These are phyloP conservation scores for Artibeus jamaicensis DNA, from an alignment of 2,797 vertebrate species.

Conservation along the genomic window DNA sequence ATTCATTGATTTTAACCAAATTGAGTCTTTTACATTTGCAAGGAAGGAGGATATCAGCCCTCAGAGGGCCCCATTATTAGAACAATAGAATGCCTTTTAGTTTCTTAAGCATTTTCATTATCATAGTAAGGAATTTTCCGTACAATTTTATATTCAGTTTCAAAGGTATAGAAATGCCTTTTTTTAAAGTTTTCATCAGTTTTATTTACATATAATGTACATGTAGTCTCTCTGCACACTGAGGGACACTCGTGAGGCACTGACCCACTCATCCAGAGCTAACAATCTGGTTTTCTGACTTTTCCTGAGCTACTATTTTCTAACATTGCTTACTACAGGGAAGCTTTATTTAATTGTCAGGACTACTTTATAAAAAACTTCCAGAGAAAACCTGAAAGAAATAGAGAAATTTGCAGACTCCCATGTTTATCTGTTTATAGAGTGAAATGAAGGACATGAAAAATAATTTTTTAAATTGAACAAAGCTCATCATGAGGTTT, in stretches of 20 bases:
- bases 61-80: neutral
- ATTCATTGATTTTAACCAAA: neutral
- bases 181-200: neutral
- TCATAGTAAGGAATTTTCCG: neutral
- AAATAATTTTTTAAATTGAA: slow-evolving; percentile 6
- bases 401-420: neutral
- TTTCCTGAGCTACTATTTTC: neutral
- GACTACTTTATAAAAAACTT: neutral
- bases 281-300: neutral
- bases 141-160: neutral
- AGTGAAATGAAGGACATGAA: neutral
- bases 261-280: neutral
- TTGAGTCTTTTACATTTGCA: neutral
- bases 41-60: neutral
- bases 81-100: neutral
- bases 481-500: neutral
- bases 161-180: neutral
- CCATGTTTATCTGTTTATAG: neutral
- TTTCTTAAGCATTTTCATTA: neutral
- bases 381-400: slow-evolving; percentile 1
- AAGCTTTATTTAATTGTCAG: neutral
- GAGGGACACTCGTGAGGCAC: neutral
- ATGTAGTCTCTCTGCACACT: neutral
- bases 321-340: neutral
- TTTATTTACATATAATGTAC: neutral